Conservation (phyloP, 2,113 vertebrate species). For the Emberiza fucata region DNA sequence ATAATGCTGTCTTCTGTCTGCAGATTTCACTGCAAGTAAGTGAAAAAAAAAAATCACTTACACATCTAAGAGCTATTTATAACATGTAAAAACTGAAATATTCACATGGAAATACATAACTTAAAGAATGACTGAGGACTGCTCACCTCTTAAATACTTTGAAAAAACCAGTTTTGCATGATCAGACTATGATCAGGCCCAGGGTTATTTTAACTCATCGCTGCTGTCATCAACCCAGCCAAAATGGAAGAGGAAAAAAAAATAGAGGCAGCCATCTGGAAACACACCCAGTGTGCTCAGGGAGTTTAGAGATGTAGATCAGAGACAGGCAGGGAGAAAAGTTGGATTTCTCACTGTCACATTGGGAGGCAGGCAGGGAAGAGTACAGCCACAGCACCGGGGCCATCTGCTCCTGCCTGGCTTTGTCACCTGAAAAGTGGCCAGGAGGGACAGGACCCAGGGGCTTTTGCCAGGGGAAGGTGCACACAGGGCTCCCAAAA, state of each 20-base stretch:
- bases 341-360: rapidly evolving
- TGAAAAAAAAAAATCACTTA: neutral
- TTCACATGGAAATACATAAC: neutral
- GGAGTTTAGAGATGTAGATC: neutral
- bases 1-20: neutral
- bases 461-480: neutral
- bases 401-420: neutral
- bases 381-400: neutral
- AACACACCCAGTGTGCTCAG: neutral
- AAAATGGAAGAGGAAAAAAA: neutral
- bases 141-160: neutral
- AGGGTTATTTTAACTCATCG: neutral
- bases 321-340: neutral
- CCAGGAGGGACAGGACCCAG: neutral
- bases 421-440: neutral
- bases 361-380: neutral
- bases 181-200: neutral
- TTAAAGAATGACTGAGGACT: neutral
- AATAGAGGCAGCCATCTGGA: constrained; percentile 1
- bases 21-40: neutral
- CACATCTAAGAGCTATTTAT: neutral
- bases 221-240: neutral
- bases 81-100: neutral
- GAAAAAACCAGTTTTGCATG: neutral
- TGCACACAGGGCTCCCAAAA: neutral